Percentiles rank a stretch among this genome's conserved stretches.
Evolutionary conservation across 2,888 invertebrate genomes (phyloP).

Genomic region (Drosophila barbarae): DNA sequence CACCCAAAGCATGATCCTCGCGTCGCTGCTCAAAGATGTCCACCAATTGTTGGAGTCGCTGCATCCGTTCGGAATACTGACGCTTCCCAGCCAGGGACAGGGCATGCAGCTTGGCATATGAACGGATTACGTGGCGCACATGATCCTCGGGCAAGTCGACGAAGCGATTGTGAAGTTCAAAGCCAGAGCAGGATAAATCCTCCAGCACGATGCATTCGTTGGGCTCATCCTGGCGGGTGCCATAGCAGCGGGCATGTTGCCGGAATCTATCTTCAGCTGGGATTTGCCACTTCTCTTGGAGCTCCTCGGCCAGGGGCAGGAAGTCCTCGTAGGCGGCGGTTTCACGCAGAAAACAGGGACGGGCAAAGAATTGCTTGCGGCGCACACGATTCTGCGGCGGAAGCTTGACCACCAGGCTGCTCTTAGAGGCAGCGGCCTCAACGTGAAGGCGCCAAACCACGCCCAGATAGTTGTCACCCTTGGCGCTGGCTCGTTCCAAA

Average conservation of each 20-base stretch:
- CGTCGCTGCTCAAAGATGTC: conserved; percentile 69
- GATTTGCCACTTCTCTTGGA: conserved; percentile 65
- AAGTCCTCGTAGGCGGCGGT: conserved; percentile 71
- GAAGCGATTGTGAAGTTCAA: conserved; percentile 79
- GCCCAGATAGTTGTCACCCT: conserved; percentile 77
- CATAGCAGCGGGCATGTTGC: conserved; percentile 63
- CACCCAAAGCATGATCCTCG: conserved; percentile 52
- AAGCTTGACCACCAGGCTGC: conserved; percentile 71
- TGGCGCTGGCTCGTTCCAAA: conserved; percentile 64
- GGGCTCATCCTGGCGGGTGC: conserved; percentile 70
- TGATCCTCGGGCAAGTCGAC: conserved; percentile 77
- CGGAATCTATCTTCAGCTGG: conserved; percentile 53
- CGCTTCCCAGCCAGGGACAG: conserved; percentile 79
- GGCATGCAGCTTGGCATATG: conserved; percentile 81
- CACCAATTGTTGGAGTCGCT: conserved; percentile 51
- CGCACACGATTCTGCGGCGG: conserved; percentile 71
- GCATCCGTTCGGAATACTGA: conserved; percentile 60
- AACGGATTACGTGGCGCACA: conserved; percentile 77
- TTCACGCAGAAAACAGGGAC: conserved; percentile 74
- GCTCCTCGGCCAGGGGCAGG: conserved; percentile 64
- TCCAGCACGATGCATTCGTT: conserved; percentile 80
- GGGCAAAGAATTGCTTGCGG: conserved; percentile 73
- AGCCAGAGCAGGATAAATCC: conserved; percentile 79
- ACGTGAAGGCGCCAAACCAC: conserved; percentile 66
- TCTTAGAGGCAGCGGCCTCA: neutral